Percentiles rank a stretch among this genome's conserved stretches.
Evolutionary conservation across 2,113 vertebrate species (phyloP).

Genomic region (Bufo bufo): DNA sequence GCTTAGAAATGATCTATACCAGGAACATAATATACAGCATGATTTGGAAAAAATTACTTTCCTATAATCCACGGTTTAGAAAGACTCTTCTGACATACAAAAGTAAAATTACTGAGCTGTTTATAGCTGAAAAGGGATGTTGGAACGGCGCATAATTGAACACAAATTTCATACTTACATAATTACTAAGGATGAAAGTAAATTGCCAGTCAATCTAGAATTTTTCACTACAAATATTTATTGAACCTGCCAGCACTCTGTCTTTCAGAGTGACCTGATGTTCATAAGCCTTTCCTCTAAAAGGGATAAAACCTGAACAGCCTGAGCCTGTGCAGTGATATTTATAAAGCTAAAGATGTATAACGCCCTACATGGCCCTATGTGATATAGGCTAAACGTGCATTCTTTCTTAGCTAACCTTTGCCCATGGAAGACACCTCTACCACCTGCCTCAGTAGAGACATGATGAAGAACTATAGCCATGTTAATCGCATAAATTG

Average conservation of each 20-base stretch:
- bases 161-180: conserved; percentile 45
- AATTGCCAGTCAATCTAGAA: conserved; percentile 45
- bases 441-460: no score
- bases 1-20: conserved; percentile 32
- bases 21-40: conserved; percentile 31
- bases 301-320: conserved; percentile 21
- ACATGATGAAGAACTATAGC: no score
- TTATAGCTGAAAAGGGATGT: conserved; percentile 45
- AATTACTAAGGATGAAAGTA: conserved; percentile 53
- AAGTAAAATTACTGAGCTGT: conserved; percentile 49
- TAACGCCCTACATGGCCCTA: conserved; percentile 20
- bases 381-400: neutral
- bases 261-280: conserved; percentile 27
- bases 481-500: no score
- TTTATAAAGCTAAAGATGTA: neutral
- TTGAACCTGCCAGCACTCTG: conserved; percentile 37
- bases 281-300: conserved; percentile 28
- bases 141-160: conserved; percentile 43
- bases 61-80: conserved; percentile 52
- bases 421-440: neutral
- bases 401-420: neutral
- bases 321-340: conserved; percentile 6
- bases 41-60: conserved; percentile 46
- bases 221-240: conserved; percentile 51
- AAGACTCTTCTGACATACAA: conserved; percentile 29